Evolutionary conservation across 2,888 invertebrate genomes (phyloP), one percentile per base, ranked within the genome.

Genomic region (Hipparchia sbordonii): DNA sequence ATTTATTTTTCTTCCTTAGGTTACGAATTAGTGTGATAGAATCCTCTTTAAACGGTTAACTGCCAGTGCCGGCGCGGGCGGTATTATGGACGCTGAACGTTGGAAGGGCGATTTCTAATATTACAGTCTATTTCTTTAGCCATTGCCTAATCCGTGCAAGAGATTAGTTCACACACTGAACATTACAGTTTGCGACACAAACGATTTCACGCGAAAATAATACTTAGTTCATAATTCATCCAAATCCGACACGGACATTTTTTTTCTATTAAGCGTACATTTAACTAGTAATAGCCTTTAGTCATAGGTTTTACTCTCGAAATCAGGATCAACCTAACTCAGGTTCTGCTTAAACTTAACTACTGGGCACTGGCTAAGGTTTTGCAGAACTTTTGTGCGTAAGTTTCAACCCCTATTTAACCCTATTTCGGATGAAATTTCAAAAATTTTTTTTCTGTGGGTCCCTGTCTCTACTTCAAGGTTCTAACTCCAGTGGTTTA

Each of bases 31-130:
- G 23, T 23, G 23, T 23, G 23, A 23, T 23, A 23, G 23, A 23
- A 23, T 23, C 23, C 23, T 23, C 23, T 23, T 23, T 23, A 23
- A 23, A 23, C 23, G 23, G 23, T 23, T 75, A 75, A 77, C 76
- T 75, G 75, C 60, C 70, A 74, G 61, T 76, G 74, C 60, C 70
- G 75, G 61, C 67, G 74, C 60, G 68, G 75, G 61, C 67, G 75
- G 74, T 72, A 73, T 76, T 77, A 75, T 73, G 77, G 77, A 76
- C 76, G 77, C 76, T 76, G 78, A 74, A 75, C 78, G 79, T 77
- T 74, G 74, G 79, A 78, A 77, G 77, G 77, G 54, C 46, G 71
- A 75, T 75, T 75, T 75, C 75, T 73, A 71, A 71, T 39, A 51
- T 54, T 59, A 67, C 46, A 51, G 48, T 65, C 33, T 71, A 57